Evolutionary conservation across 2,113 vertebrate genomes (phyloP).

Genomic region (Lophius piscatorius): DNA sequence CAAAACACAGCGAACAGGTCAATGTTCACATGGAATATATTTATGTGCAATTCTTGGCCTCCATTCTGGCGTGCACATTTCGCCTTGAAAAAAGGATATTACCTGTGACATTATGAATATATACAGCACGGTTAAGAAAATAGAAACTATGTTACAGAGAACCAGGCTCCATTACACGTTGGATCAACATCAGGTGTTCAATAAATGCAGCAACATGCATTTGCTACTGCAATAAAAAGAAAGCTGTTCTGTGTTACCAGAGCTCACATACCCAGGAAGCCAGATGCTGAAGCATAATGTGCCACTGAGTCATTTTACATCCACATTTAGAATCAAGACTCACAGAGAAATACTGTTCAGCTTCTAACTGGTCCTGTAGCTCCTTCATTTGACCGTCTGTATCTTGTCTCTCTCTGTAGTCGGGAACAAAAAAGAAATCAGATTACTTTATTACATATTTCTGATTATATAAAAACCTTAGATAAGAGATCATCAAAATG

Average conservation of each 20-base stretch:
- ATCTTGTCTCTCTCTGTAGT: slow-evolving; percentile 93
- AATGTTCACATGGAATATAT: too few relatives aligned
- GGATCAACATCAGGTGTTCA: neutral
- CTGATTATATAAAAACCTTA: neutral
- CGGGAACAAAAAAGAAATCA: neutral
- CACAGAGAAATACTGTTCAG: slow-evolving; percentile 98
- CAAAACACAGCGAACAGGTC: slow-evolving; percentile 21
- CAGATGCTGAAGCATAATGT: neutral
- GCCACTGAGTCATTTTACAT: neutral
- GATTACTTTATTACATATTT: neutral
- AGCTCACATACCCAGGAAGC: slow-evolving; percentile 1
- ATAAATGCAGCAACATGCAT: neutral
- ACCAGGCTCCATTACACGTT: too few relatives aligned
- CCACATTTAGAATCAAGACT: slow-evolving; percentile 54
- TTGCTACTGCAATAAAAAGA: neutral
- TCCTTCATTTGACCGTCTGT: slow-evolving; percentile 98
- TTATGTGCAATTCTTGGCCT: neutral
- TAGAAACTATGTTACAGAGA: too few relatives aligned
- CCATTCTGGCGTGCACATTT: too few relatives aligned
- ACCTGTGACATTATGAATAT: too few relatives aligned
- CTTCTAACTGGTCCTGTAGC: slow-evolving; percentile 96
- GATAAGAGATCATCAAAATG: neutral
- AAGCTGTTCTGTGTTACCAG: neutral
- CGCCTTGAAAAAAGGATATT: too few relatives aligned
- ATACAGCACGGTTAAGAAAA: too few relatives aligned